Evolutionary conservation across 2,113 vertebrate genomes (phyloP).

Genomic region (Microtus oregoni): DNA sequence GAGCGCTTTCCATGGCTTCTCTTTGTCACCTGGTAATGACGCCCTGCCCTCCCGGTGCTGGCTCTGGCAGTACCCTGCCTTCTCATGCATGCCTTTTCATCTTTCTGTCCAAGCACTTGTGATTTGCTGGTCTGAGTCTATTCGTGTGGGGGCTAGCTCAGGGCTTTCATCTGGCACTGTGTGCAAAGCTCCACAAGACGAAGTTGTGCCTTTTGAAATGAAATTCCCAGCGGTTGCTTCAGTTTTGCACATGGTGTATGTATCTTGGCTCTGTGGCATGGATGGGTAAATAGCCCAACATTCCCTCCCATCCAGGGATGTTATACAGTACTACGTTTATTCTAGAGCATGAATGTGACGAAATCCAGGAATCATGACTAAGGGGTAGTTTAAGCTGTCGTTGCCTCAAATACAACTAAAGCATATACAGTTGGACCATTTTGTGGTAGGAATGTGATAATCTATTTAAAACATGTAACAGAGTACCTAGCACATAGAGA

Average conservation of each 20-base stretch:
- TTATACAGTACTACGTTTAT: no score
- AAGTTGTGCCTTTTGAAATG: neutral
- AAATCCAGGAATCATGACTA: neutral
- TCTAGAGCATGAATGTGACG: neutral
- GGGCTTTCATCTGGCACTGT: neutral
- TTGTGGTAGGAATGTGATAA: neutral
- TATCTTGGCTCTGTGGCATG: neutral
- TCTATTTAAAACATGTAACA: neutral
- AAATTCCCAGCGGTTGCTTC: neutral
- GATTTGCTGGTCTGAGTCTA: neutral
- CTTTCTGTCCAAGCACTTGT: neutral
- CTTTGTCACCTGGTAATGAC: fast-evolving
- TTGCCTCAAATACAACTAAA: neutral
- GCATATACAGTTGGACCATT: neutral
- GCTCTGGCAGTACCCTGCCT: neutral
- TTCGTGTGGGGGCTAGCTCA: neutral
- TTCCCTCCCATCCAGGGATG: neutral
- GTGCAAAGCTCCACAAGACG: neutral
- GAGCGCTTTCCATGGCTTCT: neutral
- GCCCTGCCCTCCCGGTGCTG: neutral
- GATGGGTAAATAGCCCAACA: neutral
- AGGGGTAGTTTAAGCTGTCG: neutral
- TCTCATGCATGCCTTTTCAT: neutral
- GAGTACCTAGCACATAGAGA: neutral
- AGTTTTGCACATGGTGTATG: fast-evolving